Conservation (phyloP, 2,113 vertebrate genomes). For the Meriones unguiculatus region DNA sequence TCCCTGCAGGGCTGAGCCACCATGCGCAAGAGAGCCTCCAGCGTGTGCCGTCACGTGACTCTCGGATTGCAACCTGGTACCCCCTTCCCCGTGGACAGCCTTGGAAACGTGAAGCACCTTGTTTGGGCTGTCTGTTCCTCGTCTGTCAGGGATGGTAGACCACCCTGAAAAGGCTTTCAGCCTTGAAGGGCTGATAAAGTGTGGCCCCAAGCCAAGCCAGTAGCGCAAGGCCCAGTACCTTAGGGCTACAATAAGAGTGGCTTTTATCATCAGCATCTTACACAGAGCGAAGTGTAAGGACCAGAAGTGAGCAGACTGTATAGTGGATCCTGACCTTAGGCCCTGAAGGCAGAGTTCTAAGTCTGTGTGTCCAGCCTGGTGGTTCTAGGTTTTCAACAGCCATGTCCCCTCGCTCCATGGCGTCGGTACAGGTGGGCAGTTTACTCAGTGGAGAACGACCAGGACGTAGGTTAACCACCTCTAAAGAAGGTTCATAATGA, state of each 20-base stretch:
- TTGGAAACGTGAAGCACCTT: neutral
- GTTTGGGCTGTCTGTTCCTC: neutral
- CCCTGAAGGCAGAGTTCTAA: constrained; percentile 4
- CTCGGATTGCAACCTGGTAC: neutral
- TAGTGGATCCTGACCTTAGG: neutral
- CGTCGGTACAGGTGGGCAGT: neutral
- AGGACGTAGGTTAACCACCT: neutral
- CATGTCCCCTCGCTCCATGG: neutral
- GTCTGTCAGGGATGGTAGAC: neutral
- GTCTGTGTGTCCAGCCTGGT: neutral
- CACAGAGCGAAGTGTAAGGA: neutral
- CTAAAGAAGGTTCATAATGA: neutral
- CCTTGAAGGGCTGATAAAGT: neutral
- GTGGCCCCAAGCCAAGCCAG: neutral
- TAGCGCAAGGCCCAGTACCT: neutral
- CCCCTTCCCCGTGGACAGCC: neutral
- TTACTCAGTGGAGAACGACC: neutral
- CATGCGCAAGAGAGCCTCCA: no score
- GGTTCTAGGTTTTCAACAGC: neutral
- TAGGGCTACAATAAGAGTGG: neutral
- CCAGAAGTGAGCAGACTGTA: neutral
- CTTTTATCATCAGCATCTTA: neutral
- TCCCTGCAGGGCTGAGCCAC: neutral
- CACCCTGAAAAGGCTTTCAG: neutral
- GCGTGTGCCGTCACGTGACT: neutral